These are phyloP conservation scores for Chydorus sphaericus DNA, from an alignment of 2,888 invertebrate species.

Conservation along the genomic window DNA sequence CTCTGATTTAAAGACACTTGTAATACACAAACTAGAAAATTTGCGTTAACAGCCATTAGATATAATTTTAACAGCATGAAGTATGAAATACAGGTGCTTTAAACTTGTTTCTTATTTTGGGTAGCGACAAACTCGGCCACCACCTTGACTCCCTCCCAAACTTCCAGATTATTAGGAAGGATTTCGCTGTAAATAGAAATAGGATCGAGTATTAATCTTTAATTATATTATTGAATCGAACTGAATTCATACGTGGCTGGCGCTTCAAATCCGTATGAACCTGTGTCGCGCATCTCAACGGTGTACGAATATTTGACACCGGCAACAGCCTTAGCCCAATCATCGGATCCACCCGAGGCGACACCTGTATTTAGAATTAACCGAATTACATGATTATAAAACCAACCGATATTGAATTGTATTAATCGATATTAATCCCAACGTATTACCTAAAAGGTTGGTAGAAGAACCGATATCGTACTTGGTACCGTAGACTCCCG, in stretches of 20 bases:
- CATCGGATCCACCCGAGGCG: slow-evolving; percentile 51
- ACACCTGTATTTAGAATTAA: slow-evolving; percentile 24
- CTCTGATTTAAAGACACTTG: too few species aligned
- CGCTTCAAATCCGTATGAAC: slow-evolving; percentile 60
- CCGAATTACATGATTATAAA: too few species aligned
- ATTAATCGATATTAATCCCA: background rate
- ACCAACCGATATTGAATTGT: background rate
- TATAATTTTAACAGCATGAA: too few species aligned
- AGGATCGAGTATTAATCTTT: background rate
- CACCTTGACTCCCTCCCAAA: slow-evolving; percentile 15
- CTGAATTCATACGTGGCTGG: slow-evolving; percentile 45
- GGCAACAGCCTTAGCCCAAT: slow-evolving; percentile 56
- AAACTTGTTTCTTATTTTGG: too few species aligned
- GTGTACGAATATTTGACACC: slow-evolving; percentile 59
- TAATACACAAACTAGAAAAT: too few species aligned
- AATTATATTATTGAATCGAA: too few species aligned
- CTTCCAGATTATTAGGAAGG: slow-evolving; percentile 8
- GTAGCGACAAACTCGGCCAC: slow-evolving; percentile 4
- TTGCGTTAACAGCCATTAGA: too few species aligned
- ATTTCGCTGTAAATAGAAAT: slow-evolving; percentile 2
- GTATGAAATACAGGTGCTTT: too few species aligned
- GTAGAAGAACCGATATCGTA: slow-evolving; percentile 26
- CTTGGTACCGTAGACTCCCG: slow-evolving; percentile 25
- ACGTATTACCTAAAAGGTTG: slow-evolving; percentile 13
- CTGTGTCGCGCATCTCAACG: slow-evolving; percentile 53